Evolutionary conservation across 2,113 vertebrate genomes (phyloP), one percentile per base, ranked within the genome.

Genomic region (Hypomesus transpacificus): DNA sequence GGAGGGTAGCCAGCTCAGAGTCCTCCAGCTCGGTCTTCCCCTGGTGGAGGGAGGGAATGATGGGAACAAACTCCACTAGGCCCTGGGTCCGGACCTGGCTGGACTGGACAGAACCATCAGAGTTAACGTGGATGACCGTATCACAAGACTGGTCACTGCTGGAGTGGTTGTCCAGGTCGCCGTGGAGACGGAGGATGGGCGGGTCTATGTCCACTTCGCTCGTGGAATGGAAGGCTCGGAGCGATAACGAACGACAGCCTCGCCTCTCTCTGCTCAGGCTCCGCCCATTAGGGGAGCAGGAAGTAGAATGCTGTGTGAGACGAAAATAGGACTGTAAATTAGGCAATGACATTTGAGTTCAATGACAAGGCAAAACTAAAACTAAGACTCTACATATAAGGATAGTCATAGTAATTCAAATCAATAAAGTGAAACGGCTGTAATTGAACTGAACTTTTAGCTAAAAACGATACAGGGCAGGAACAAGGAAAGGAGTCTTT

Each of bases 111-210:
- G 92, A 92, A 66, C 96, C 95, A 0, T 96, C 92, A 0, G 94
- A 94, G 69, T 96, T 95, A 14, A 98, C 91, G 0, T 96, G 96
- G 88, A 99, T 95, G 83, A 98, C 94, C 0, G 97, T 96, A 80
- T 99, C 97, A 6, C 96, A 98, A 0, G 97, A 99, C 88, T 97
- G 96, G 70, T 98, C 95, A 0, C 96, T 98, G 81, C 94, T 95
- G 77, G 96, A 98, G 0, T 87, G 94, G 80, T 98, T 95, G 82
- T 95, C 96, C 0, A 93, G 92, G 14, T 98, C 95, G 4, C 92
- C 94, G 64, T 93, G 91, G 39, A 98, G 90, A 59, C 91, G 92
- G 14, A 95, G 90, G 69, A 91, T 84, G 4, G 93, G 90, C 18
- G 92, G 86, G 70, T 98, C 95, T 0, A 93, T 83, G 50, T 98